A percentile compares a stretch with the other conserved stretches of the same genome.
Evolutionary conservation across 2,113 vertebrate genomes (phyloP).

Genomic region (Amblyornis subalaris): DNA sequence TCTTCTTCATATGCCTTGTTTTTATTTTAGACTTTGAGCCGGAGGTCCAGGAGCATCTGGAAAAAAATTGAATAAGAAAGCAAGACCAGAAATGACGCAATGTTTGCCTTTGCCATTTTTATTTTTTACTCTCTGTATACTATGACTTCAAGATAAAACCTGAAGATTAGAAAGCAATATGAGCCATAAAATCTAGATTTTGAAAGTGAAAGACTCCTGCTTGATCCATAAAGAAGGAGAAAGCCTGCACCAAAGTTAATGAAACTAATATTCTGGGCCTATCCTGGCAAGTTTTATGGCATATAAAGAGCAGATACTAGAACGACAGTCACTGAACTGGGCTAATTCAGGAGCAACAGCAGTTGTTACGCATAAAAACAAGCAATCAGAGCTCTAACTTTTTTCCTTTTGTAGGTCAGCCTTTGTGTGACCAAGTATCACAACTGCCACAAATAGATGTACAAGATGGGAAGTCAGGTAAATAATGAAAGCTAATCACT

Average conservation of each 20-base stretch:
- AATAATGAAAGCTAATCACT: background rate
- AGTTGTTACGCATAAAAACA: background rate
- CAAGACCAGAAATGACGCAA: background rate
- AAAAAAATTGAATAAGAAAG: background rate
- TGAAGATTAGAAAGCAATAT: background rate
- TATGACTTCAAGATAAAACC: background rate
- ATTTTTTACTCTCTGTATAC: background rate
- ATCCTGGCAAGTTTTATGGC: background rate
- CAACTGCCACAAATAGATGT: background rate
- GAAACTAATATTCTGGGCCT: background rate
- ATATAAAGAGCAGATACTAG: background rate
- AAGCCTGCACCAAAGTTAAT: background rate
- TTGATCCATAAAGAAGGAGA: background rate
- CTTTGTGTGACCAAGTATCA: background rate
- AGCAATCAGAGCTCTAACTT: background rate
- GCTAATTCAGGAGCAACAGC: background rate
- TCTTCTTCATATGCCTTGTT: background rate
- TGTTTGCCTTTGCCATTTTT: background rate
- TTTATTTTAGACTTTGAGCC: background rate
- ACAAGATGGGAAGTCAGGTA: background rate
- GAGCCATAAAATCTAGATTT: background rate
- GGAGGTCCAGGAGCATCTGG: background rate
- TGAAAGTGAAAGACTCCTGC: background rate
- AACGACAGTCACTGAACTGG: background rate
- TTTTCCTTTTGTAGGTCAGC: background rate